These are phyloP conservation scores for Mixornis gularis DNA, from an alignment of 2,113 vertebrate genomes.

Conservation along the genomic window DNA sequence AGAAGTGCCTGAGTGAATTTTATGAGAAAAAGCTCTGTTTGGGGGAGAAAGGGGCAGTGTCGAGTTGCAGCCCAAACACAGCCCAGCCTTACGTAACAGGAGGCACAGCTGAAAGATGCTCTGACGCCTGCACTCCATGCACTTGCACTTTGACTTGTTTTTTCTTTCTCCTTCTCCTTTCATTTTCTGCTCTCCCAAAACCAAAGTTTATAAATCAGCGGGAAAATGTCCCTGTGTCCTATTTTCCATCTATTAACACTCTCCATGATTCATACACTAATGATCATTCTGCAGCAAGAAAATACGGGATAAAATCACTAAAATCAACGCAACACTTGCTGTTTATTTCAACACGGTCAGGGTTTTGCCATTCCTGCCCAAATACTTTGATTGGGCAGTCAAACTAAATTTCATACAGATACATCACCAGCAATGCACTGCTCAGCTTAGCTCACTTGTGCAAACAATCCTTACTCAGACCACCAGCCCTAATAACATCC, in stretches of 20 bases:
- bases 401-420: neutral
- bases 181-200: neutral
- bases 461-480: neutral
- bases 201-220: neutral
- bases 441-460: neutral
- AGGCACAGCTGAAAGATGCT: slow-evolving; percentile 73
- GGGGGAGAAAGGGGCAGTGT: slow-evolving; percentile 63
- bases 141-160: slow-evolving; percentile 35
- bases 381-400: neutral
- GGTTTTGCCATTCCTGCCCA: neutral
- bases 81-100: slow-evolving; percentile 52
- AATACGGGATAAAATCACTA: neutral
- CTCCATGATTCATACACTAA: neutral
- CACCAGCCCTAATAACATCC: neutral
- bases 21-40: slow-evolving; percentile 80
- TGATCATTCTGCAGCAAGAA: neutral
- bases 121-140: neutral
- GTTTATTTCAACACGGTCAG: neutral
- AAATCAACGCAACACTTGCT: neutral
- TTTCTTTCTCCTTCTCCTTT: neutral
- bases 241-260: neutral
- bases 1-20: slow-evolving; percentile 73
- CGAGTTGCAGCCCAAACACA: slow-evolving; percentile 61
- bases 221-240: neutral
- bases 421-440: neutral